Evolutionary conservation across 2,113 vertebrate species (phyloP).

Genomic region (Psammodynastes pulverulentus): DNA sequence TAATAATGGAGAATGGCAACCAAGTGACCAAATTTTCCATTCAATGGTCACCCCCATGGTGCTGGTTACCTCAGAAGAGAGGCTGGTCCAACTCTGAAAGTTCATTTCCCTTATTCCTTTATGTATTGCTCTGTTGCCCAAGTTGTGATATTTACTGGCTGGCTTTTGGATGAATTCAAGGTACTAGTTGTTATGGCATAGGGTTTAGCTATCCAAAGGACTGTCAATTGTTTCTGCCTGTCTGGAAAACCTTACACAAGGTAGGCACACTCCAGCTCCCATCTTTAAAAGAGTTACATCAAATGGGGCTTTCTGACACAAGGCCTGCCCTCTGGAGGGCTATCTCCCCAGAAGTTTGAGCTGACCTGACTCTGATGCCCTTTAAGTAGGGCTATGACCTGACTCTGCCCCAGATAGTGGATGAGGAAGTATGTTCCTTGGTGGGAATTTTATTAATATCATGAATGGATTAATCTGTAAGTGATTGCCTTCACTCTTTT

Average conservation of each 20-base stretch:
- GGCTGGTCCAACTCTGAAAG: neutral
- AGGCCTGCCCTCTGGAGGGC: neutral
- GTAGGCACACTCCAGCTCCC: neutral
- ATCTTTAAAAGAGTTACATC: neutral
- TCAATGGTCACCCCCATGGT: neutral
- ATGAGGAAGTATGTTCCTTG: neutral
- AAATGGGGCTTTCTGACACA: neutral
- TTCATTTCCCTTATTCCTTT: neutral
- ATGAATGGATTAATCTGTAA: neutral
- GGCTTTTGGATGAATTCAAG: neutral
- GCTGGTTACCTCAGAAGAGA: neutral
- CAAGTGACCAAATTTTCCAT: neutral
- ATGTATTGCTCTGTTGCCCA: neutral
- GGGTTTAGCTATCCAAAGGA: neutral
- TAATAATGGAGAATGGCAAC: neutral
- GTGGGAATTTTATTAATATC: neutral
- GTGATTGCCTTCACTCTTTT: neutral
- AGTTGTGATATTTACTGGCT: neutral
- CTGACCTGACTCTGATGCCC: neutral
- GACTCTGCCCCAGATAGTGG: neutral
- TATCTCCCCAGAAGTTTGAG: neutral
- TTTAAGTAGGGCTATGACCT: neutral
- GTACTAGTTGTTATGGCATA: neutral
- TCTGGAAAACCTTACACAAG: neutral
- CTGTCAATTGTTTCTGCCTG: neutral